phyloP scores from a whole-genome alignment of 2,888 invertebrate genomes.

The Boloria selene region DNA sequence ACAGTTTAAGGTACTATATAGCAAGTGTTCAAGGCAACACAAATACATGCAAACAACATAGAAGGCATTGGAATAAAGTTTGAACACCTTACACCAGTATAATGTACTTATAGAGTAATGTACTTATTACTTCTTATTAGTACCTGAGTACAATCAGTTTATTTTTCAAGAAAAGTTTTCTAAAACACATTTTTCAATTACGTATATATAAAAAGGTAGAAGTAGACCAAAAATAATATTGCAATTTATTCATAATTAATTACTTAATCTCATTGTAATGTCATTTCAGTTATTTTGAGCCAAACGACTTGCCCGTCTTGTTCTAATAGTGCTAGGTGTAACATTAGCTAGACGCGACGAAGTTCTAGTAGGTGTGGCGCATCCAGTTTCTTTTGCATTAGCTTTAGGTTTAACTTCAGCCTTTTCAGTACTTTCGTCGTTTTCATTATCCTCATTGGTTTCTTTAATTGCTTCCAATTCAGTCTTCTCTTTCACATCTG shows the following conservation, averaged over 20 bases:
- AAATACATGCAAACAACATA: too few species aligned
- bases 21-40: too few species aligned
- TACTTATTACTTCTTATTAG: too few species aligned
- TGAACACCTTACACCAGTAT: too few species aligned
- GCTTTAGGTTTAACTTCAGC: slow-evolving; percentile 25
- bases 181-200: too few species aligned
- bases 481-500: background rate
- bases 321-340: slow-evolving; percentile 58
- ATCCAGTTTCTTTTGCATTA: slow-evolving; percentile 43
- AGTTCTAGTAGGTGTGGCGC: slow-evolving; percentile 52
- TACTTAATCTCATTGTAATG: background rate
- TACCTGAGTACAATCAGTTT: too few species aligned
- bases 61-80: too few species aligned
- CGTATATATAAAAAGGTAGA: too few species aligned
- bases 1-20: too few species aligned
- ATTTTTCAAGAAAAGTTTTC: too few species aligned
- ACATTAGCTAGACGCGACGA: slow-evolving; percentile 52
- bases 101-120: too few species aligned
- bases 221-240: too few species aligned
- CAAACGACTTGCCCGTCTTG: slow-evolving; percentile 61
- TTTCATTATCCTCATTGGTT: slow-evolving; percentile 21
- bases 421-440: slow-evolving; percentile 21
- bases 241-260: background rate
- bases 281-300: slow-evolving; percentile 46
- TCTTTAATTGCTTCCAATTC: slow-evolving; percentile 15